A percentile compares a stretch with the other conserved stretches of the same genome.
Conservation (phyloP, 2,888 invertebrate species). For the Marasmarcha lunaedactyla region DNA sequence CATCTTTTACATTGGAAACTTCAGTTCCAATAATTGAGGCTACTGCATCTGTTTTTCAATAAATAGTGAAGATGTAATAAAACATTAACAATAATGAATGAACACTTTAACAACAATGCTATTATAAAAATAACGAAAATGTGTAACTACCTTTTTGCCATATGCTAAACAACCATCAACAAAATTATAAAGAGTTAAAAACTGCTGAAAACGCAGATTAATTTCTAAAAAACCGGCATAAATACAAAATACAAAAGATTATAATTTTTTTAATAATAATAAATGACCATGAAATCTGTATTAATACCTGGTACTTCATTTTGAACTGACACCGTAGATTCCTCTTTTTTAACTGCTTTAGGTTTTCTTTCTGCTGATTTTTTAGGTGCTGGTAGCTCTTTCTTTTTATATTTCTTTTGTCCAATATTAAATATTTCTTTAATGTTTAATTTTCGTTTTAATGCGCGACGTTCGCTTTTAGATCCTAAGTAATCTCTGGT, state of each 20-base stretch:
- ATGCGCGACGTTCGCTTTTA: constrained; percentile 78
- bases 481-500: constrained; percentile 63
- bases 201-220: no score
- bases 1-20: constrained; percentile 11
- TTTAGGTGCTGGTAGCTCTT: constrained; percentile 17
- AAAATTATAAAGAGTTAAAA: no score
- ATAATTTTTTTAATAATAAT: no score
- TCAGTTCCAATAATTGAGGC: constrained; percentile 46
- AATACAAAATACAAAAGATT: no score
- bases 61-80: no score
- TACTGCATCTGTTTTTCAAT: constrained; percentile 47
- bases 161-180: no score
- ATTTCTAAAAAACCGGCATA: no score
- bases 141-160: no score
- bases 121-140: no score
- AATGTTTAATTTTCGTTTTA: constrained; percentile 77
- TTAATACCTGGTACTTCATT: constrained; percentile 38
- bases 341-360: constrained; percentile 19
- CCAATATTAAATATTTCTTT: constrained; percentile 75
- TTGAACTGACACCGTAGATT: constrained; percentile 6
- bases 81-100: no score
- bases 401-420: constrained; percentile 45
- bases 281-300: no score
- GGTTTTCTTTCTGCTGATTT: constrained; percentile 31
- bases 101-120: no score